These are phyloP conservation scores for Pipa parva DNA, from an alignment of 2,113 vertebrate species.

Conservation along the genomic window DNA sequence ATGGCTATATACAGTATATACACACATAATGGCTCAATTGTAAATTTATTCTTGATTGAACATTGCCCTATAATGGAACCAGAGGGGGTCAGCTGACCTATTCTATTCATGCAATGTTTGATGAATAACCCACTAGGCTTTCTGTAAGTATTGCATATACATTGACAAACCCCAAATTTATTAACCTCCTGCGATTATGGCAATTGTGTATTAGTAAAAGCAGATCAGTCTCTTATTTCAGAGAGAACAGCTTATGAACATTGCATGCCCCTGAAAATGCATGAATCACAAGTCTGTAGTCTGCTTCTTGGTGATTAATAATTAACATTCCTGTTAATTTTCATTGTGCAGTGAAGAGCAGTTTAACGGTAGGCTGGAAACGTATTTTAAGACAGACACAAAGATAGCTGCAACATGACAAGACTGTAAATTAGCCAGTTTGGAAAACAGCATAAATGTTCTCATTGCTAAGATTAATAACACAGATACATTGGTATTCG, in stretches of 20 bases:
- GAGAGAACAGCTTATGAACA: slow-evolving; percentile 48
- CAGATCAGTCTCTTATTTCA: slow-evolving; percentile 46
- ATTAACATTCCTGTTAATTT: slow-evolving; percentile 50
- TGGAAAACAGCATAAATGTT: slow-evolving; percentile 15
- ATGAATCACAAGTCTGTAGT: slow-evolving; percentile 52
- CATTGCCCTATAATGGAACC: no score
- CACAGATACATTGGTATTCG: not conserved
- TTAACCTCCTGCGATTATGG: no score
- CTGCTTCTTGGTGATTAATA: slow-evolving; percentile 49
- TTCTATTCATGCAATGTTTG: no score
- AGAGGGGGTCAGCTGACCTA: no score
- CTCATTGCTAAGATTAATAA: slow-evolving; percentile 19
- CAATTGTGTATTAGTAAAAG: slow-evolving; percentile 1
- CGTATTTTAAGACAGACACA: slow-evolving; percentile 10
- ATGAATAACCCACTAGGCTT: no score
- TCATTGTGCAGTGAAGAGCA: slow-evolving; percentile 36
- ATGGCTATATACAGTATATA: no score
- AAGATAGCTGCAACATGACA: slow-evolving; percentile 20
- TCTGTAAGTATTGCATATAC: no score
- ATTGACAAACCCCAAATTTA: no score
- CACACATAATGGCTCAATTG: no score
- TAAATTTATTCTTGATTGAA: no score
- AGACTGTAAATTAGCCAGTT: slow-evolving; percentile 22
- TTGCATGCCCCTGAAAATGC: slow-evolving; percentile 47
- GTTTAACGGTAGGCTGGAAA: slow-evolving; percentile 36